phyloP scores from a whole-genome alignment of 1,140 invertebrate species.

The Bombus terrestris region DNA sequence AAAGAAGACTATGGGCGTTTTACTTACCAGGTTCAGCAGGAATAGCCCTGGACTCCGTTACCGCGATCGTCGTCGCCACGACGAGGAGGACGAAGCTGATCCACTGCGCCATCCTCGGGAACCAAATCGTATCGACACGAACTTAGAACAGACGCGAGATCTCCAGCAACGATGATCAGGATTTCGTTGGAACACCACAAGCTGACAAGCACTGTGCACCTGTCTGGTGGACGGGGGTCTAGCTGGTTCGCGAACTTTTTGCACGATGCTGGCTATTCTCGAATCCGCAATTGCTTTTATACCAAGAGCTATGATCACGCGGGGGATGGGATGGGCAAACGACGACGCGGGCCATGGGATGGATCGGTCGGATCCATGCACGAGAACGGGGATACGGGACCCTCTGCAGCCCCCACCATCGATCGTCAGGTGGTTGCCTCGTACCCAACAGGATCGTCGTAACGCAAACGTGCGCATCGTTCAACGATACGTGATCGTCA shows the following conservation, averaged over 20 bases:
- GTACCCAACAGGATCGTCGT: constrained; percentile 59
- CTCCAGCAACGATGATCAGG: background rate
- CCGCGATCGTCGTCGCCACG: constrained; percentile 34
- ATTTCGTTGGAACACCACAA: background rate
- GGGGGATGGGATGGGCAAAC: constrained; percentile 54
- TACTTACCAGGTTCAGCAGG: constrained; percentile 59
- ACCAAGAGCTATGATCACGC: constrained; percentile 61
- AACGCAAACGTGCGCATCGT: constrained; percentile 70
- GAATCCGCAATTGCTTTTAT: constrained; percentile 76
- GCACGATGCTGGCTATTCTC: constrained; percentile 58
- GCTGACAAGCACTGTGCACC: constrained; percentile 39
- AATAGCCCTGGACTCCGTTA: constrained; percentile 42
- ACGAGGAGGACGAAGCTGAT: constrained; percentile 48
- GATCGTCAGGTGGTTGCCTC: constrained; percentile 53
- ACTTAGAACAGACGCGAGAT: background rate
- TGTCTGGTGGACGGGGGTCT: constrained; percentile 17
- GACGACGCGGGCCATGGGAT: constrained; percentile 48
- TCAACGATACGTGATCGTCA: constrained; percentile 74
- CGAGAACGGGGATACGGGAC: constrained; percentile 59
- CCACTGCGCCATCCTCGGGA: constrained; percentile 40
- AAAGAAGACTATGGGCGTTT: background rate
- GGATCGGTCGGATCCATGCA: constrained; percentile 58
- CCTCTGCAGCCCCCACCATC: constrained; percentile 50
- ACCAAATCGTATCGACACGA: background rate
- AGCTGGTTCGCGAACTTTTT: constrained; percentile 59